These are phyloP conservation scores for Megaustenia siamemsis DNA, from an alignment of 2,888 invertebrate genomes.

Conservation along the genomic window DNA sequence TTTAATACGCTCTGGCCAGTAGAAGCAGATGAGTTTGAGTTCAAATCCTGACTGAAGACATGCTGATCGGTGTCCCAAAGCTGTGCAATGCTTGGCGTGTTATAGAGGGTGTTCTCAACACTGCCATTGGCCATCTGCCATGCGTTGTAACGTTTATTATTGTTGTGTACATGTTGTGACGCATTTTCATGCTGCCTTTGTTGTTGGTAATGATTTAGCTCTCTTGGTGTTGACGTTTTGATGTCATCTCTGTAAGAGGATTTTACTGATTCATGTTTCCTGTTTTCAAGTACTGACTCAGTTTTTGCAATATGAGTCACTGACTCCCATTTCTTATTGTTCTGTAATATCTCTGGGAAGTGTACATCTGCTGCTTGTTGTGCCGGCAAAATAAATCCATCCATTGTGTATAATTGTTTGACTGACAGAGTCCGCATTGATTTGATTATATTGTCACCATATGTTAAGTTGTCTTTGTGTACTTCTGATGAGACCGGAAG, in stretches of 20 bases:
- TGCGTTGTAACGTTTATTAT: constrained; percentile 56
- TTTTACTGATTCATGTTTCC: background rate
- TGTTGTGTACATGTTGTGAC: background rate
- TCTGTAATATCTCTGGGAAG: constrained; percentile 24
- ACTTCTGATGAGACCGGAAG: background rate
- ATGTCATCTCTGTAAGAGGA: background rate
- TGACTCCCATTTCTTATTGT: background rate
- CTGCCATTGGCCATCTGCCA: constrained; percentile 62
- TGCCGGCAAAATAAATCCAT: constrained; percentile 58
- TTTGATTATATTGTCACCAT: background rate
- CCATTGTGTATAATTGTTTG: constrained; percentile 52
- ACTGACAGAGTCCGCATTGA: constrained; percentile 38
- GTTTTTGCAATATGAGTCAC: background rate
- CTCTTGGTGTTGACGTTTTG: background rate
- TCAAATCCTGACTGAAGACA: background rate
- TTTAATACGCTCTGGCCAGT: background rate
- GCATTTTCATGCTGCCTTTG: background rate
- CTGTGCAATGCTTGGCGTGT: constrained; percentile 60
- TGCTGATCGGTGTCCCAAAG: constrained; percentile 57
- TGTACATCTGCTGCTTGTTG: constrained; percentile 50
- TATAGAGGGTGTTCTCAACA: constrained; percentile 48
- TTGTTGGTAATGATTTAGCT: background rate
- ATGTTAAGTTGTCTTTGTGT: background rate
- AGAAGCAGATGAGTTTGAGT: background rate
- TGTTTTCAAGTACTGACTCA: constrained; percentile 8